These are phyloP conservation scores for Cybosia mesomella DNA, from an alignment of 2,888 invertebrate species.

Conservation along the genomic window DNA sequence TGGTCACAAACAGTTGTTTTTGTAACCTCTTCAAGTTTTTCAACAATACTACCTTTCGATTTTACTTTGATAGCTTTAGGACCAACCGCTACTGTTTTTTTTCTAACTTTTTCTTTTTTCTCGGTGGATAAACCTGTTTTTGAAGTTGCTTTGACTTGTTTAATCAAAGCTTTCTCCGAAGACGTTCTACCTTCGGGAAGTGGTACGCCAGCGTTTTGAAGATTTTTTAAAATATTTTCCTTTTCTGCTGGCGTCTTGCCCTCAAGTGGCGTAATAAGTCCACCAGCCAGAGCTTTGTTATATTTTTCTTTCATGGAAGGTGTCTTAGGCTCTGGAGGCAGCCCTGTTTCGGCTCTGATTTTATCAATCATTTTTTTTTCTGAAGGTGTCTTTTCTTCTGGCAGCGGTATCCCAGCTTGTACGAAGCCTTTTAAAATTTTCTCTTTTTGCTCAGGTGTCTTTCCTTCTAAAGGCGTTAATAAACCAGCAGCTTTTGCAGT, in stretches of 20 bases:
- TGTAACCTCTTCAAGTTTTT: constrained; percentile 64
- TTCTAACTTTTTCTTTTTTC: constrained; percentile 20
- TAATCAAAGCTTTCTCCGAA: constrained; percentile 46
- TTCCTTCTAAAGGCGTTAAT: constrained; percentile 3
- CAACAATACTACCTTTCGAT: constrained; percentile 51
- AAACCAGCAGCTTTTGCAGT: not conserved
- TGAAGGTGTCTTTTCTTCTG: constrained; percentile 14
- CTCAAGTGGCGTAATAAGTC: constrained; percentile 1
- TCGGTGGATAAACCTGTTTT: not conserved
- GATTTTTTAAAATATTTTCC: not conserved
- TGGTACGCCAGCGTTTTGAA: not conserved
- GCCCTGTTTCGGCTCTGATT: constrained; percentile 36
- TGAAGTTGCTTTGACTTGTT: not conserved
- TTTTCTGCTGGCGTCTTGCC: constrained; percentile 1
- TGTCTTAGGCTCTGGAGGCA: not conserved
- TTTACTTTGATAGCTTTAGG: constrained; percentile 11
- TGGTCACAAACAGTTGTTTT: constrained; percentile 72
- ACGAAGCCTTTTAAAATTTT: constrained; percentile 13
- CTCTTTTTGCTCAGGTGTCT: constrained; percentile 20
- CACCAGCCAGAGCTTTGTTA: not conserved
- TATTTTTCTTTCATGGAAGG: constrained; percentile 16
- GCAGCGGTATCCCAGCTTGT: constrained; percentile 14
- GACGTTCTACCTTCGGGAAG: constrained; percentile 36
- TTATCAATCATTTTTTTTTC: constrained; percentile 28
- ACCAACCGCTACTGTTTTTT: constrained; percentile 25